Evolutionary conservation across 2,113 vertebrate species (phyloP).

Genomic region (Nerophis ophidion): DNA sequence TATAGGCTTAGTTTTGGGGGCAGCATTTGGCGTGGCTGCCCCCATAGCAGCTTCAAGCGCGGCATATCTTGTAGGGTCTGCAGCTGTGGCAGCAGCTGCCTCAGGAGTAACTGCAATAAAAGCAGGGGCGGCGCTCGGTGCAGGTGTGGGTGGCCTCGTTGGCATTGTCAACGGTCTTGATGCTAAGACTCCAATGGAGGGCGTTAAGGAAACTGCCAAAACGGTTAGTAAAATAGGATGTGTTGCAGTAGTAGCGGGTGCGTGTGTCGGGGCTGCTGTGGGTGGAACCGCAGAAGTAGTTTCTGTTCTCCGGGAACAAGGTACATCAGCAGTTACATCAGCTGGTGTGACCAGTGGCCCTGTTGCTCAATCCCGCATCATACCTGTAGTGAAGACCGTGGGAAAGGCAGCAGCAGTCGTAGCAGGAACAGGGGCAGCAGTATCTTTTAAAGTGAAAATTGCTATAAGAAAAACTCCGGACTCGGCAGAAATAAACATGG

Average conservation of each 20-base stretch:
- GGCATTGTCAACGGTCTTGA: conserved; percentile 55
- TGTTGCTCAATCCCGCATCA: too few relatives aligned
- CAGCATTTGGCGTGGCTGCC: conserved; percentile 55
- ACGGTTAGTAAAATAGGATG: conserved; percentile 61
- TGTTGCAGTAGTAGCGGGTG: conserved; percentile 56
- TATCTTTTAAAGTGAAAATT: too few relatives aligned
- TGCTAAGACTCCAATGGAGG: conserved; percentile 49
- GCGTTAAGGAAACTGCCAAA: conserved; percentile 51
- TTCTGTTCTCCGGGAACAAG: conserved; percentile 33
- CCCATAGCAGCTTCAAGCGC: conserved; percentile 65
- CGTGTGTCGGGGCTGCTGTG: conserved; percentile 56
- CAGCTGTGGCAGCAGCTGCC: conserved; percentile 52
- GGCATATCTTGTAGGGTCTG: conserved; percentile 54
- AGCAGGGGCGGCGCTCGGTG: conserved; percentile 61
- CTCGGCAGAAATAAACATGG: too few relatives aligned
- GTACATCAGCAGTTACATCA: too few relatives aligned
- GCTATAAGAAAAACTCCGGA: too few relatives aligned
- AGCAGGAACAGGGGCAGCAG: too few relatives aligned
- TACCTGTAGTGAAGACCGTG: too few relatives aligned
- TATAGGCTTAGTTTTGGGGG: conserved; percentile 65
- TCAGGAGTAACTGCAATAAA: conserved; percentile 57
- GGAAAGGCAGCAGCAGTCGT: too few relatives aligned
- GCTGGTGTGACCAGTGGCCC: background rate
- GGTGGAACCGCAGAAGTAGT: conserved; percentile 59
- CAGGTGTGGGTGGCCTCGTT: conserved; percentile 60